These are phyloP conservation scores for Drosophila subpulchrella DNA, from an alignment of 1,140 invertebrate genomes.

Conservation along the genomic window DNA sequence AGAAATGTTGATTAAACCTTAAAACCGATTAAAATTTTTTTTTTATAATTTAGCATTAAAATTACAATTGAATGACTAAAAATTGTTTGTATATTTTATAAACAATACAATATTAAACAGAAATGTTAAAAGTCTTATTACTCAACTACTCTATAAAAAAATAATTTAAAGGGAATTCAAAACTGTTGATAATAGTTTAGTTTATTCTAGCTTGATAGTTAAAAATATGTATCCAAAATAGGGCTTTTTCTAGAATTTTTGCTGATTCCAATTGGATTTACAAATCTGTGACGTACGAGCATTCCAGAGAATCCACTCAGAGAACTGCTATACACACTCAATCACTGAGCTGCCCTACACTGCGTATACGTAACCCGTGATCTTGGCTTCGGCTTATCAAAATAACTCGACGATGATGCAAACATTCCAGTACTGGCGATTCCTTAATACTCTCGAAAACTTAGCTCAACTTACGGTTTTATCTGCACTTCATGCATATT, in stretches of 20 bases:
- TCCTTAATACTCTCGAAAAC: constrained; percentile 1
- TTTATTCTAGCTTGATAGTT: too few species aligned
- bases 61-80: background rate
- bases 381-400: constrained; percentile 40
- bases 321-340: background rate
- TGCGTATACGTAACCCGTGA: constrained; percentile 27
- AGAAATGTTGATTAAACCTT: too few species aligned
- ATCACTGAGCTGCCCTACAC: constrained; percentile 12
- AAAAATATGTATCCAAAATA: too few species aligned
- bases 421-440: constrained; percentile 7
- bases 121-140: too few species aligned
- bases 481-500: constrained; percentile 39
- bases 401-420: constrained; percentile 27
- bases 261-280: background rate
- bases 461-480: constrained; percentile 42
- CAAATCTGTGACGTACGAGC: background rate
- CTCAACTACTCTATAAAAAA: too few species aligned
- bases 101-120: too few species aligned
- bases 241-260: background rate
- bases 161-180: too few species aligned
- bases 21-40: too few species aligned
- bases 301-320: background rate
- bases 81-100: too few species aligned
- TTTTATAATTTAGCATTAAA: too few species aligned
- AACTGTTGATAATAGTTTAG: too few species aligned